Evolutionary conservation across 2,797 vertebrate genomes (phyloP), one percentile per base, ranked within the genome.

Genomic region (Thaleichthys pacificus): DNA sequence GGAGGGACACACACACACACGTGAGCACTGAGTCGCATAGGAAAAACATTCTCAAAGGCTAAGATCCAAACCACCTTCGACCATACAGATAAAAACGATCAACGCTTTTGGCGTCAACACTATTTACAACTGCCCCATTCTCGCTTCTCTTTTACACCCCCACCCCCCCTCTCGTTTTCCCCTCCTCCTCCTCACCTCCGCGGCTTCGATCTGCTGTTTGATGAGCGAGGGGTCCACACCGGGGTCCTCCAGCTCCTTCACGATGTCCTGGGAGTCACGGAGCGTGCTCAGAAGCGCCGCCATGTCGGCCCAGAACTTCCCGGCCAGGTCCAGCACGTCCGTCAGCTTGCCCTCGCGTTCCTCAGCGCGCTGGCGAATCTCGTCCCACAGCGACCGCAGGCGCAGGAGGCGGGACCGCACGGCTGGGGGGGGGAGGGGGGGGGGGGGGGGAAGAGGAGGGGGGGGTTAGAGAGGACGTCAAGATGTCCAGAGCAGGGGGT

Each of bases 281-380:
- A 96, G 96, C 77, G 97, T 98, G 86, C 92, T 90, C 5, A 97
- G 93, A 68, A 99, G 90, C 61, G 96, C 94, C 61, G 95, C 93
- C 86, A 98, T 97, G 88, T 99, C 97, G 65, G 96, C 98, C 98
- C 98, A 99, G 89, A 98, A 99, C 89, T 97, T 99, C 82, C 99
- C 97, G 3, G 98, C 97, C 71, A 99, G 88, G 85, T 99, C 97
- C 96, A 99, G 96, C 58, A 97, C 97, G 82, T 99, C 98, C 86
- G 99, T 86, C 35, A 99, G 88, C 87, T 98, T 98, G 4, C 91
- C 91, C 80, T 99, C 97, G 47, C 97, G 94, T 87, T 99, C 97
- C 72, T 98, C 97, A 77, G 95, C 88, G 79, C 97, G 89, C 1
- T 93, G 90, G 80, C 97, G 96, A 91, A 99, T 97, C 83, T 98